Evolutionary conservation across 2,797 vertebrate genomes (phyloP), one percentile per base, ranked within the genome.

Genomic region (Myiotriccus ornatus): DNA sequence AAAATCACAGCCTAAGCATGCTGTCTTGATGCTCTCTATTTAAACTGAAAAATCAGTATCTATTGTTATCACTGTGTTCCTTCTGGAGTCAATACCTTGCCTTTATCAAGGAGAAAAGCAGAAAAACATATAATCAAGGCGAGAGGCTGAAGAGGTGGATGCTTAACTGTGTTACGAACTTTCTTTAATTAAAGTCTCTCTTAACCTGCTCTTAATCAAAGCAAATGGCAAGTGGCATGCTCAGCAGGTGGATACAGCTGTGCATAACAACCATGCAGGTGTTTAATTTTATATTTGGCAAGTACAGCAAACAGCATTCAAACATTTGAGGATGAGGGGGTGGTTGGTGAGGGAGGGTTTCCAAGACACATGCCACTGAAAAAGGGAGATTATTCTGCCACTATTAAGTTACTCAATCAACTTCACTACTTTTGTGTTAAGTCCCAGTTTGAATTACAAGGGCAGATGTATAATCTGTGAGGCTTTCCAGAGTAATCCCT

Each of bases 151-250:
- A 93, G 74, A 87, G 65, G 76, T 84, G n/a, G 37, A 82, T 86
- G 73, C 74, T 96, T 88, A 87, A 82, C 62, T 35, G 27, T 89
- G 81, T 91, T 91, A 84, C 14, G 7, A 89, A 93, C 82, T 94
- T 91, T 82, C 79, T 73, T 93, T 96, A 95, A 96, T 96, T 96
- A 95, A 95, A 94, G 84, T 63, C 76, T 93, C 89, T 90, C 89
- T 94, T 92, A 92, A 91, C 94, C 55, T 90, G 83, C 94, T 94
- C 94, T 97, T 97, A 95, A 96, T 95, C 93, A 95, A 92, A 90
- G 91, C 80, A 94, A 94, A 95, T 89, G 65, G 70, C 75, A 92
- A 93, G 90, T 70, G 67, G 74, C 55, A 84, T 23, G 79, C 77
- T 95, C 87, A 95, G 94, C 94, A 96, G 89, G 93, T 94, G 95